Conservation (phyloP, 2,113 vertebrate genomes). For the Narcine bancroftii region DNA sequence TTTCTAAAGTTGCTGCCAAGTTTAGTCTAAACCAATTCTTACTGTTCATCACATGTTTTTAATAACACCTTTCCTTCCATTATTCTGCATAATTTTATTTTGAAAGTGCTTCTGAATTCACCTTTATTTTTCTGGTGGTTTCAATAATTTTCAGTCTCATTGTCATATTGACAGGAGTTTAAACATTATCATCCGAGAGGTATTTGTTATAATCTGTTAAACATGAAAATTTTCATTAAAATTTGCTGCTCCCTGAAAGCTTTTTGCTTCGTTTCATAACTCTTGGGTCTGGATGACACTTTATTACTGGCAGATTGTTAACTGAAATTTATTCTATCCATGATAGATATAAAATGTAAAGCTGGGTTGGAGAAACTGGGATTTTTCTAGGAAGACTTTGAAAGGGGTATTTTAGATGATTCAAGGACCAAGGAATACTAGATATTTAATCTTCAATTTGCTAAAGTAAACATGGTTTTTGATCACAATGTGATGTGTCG, state of each 20-base stretch:
- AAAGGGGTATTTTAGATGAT: too few species aligned
- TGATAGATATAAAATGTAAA: too few species aligned
- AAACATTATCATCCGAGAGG: background rate
- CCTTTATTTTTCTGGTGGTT: background rate
- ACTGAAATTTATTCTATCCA: too few species aligned
- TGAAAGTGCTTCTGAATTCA: background rate
- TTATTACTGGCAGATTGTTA: too few species aligned
- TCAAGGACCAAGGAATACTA: background rate
- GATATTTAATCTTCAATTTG: background rate
- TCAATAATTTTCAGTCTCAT: background rate
- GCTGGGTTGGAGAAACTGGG: too few species aligned
- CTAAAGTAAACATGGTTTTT: background rate
- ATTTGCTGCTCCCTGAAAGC: background rate
- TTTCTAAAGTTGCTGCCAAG: background rate
- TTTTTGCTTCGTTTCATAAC: too few species aligned
- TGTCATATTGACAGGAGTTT: background rate
- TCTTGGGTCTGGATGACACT: too few species aligned
- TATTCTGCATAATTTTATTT: background rate
- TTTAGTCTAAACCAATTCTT: background rate
- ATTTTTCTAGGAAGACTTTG: too few species aligned
- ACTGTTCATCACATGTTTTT: background rate
- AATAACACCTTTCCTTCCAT: background rate
- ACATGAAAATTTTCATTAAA: background rate
- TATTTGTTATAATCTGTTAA: background rate
- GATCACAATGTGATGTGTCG: background rate